Evolutionary conservation across 2,797 vertebrate species (phyloP).

Genomic region (Taenioides sp.): DNA sequence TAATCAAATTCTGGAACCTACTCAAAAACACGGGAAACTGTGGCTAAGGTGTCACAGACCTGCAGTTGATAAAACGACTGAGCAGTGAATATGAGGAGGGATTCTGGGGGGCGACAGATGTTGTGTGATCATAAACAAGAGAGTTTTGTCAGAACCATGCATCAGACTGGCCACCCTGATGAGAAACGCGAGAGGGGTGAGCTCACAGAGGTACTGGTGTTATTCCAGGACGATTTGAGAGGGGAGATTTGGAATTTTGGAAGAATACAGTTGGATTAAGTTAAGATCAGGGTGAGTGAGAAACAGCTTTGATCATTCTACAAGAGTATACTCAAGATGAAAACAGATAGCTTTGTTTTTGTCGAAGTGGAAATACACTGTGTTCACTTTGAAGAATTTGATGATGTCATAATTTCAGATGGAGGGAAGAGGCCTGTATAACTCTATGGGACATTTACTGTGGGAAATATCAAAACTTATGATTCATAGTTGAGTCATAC

Average conservation of each 20-base stretch:
- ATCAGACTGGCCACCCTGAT: conserved; percentile 58
- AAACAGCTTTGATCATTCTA: conserved; percentile 57
- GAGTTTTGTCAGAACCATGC: conserved; percentile 65
- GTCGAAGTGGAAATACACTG: not conserved
- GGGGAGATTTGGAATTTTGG: conserved; percentile 29
- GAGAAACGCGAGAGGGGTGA: conserved; percentile 40
- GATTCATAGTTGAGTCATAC: no score
- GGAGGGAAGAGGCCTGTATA: not conserved
- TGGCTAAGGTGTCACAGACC: not conserved
- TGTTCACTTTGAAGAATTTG: not conserved
- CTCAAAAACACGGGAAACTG: not conserved
- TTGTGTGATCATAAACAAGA: conserved; percentile 72
- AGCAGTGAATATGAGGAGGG: conserved; percentile 64
- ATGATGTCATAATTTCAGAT: not conserved
- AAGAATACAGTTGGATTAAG: conserved; percentile 48
- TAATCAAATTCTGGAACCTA: not conserved
- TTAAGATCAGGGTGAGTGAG: conserved; percentile 45
- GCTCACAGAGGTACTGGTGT: conserved; percentile 66
- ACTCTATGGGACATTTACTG: not conserved
- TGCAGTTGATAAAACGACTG: conserved; percentile 46
- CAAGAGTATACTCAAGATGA: conserved; percentile 45
- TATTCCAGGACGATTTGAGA: conserved; percentile 58
- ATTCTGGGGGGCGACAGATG: conserved; percentile 68
- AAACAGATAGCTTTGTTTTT: conserved; percentile 22
- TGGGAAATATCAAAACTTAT: not conserved